Evolutionary conservation across 2,888 invertebrate genomes (phyloP), one percentile per base, ranked within the genome.

Genomic region (Temnothorax rugatulus): DNA sequence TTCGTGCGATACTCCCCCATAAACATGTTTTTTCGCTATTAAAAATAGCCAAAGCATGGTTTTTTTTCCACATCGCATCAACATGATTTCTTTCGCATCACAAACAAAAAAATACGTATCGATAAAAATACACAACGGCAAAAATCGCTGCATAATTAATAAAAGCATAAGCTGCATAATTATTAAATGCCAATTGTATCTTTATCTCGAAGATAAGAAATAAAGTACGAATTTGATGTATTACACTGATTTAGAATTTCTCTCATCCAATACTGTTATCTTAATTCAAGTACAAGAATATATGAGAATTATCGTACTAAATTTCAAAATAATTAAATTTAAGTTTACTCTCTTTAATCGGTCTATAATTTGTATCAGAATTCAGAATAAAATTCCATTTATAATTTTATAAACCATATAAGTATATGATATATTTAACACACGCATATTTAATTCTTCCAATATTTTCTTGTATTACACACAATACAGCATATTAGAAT

Each of bases 21-120:
- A 81, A 29, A 54, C 9, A 57, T 82, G 77, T 69, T 84, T 75
- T 71, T 25, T 73, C 52, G 34, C 63, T 73, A 82, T 82, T 61
- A 81, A 50, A 71, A 71, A 71, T 50, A 61, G 0, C 5, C 8
- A n/a, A 29, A 0, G 9, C 15, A 8, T 13, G 9, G 5, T 29
- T 68, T 77, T 68, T 77, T 44, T 66, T 21, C 29, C 29, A 29
- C 29, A 29, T 29, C 18, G 8, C 15, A 18, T 50, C 52, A 25
- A 50, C 13, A 25, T 57, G 18, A 5, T 47, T 61, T 75, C 13
- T 15, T 75, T 63, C 7, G 25, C n/a, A 41, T 44, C 25, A 2
- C 4, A 3, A 59, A 7, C n/a, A 41, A 63, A 34, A 29, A 3
- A n/a, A 47, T 25, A 15, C 7, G 2, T 25, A 15, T 64, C 25